A percentile compares a stretch with the other conserved stretches of the same genome.
Evolutionary conservation across 2,888 invertebrate species (phyloP).

Genomic region (Megamerina dolium): DNA sequence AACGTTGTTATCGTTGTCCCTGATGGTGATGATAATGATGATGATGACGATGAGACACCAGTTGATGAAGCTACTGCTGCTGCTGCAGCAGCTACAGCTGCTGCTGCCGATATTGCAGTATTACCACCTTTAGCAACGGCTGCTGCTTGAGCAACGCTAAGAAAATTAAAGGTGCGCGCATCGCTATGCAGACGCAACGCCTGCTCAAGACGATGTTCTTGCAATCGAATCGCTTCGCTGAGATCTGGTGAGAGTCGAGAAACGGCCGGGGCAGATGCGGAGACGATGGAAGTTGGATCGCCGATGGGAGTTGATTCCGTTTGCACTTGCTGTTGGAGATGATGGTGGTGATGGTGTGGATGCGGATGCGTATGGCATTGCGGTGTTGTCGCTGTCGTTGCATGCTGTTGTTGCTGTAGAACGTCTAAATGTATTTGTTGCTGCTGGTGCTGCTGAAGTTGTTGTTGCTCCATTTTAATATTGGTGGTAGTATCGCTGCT

Average conservation of each 20-base stretch:
- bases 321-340: slow-evolving; percentile 19
- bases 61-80: slow-evolving; percentile 52
- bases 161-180: slow-evolving; percentile 73
- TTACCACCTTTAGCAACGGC: slow-evolving; percentile 8
- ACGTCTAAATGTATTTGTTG: slow-evolving; percentile 5
- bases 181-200: slow-evolving; percentile 75
- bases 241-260: slow-evolving; percentile 66
- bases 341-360: slow-evolving; percentile 7
- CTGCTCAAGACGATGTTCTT: slow-evolving; percentile 76
- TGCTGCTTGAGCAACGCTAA: slow-evolving; percentile 48
- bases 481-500: slow-evolving; percentile 3
- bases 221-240: slow-evolving; percentile 64
- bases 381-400: slow-evolving; percentile 26
- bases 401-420: slow-evolving; percentile 12
- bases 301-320: slow-evolving; percentile 23
- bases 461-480: slow-evolving; percentile 7
- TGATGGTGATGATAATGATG: neutral
- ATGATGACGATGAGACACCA: slow-evolving; percentile 49
- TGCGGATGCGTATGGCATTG: too few relatives aligned
- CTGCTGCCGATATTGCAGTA: slow-evolving; percentile 12
- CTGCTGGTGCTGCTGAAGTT: slow-evolving; percentile 14
- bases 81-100: slow-evolving; percentile 47
- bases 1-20: too few relatives aligned
- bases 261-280: too few relatives aligned
- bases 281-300: too few relatives aligned